phyloP scores from a whole-genome alignment of 2,797 vertebrate species.

The Gymnopithys bicolor region DNA sequence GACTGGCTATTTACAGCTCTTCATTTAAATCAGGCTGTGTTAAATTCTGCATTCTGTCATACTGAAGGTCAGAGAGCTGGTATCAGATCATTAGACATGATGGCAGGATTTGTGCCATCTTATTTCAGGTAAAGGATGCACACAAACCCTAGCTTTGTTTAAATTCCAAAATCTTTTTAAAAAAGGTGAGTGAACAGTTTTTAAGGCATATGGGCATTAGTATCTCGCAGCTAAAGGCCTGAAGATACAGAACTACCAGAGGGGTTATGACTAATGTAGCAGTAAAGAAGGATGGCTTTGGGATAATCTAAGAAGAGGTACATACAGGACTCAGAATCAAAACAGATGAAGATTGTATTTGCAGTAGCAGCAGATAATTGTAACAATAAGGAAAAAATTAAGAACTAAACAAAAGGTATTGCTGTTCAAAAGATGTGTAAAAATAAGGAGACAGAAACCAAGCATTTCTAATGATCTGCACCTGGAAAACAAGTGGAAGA shows the following conservation, averaged over 20 bases:
- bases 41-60: not conserved
- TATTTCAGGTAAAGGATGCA: not conserved
- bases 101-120: not conserved
- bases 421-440: not conserved
- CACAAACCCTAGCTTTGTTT: not conserved
- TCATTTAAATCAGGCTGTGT: not conserved
- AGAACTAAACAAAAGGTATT: fast-evolving
- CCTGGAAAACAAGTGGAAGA: constrained; percentile 41
- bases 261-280: not conserved
- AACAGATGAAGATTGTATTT: not conserved
- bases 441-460: constrained; percentile 10
- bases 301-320: not conserved
- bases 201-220: not conserved
- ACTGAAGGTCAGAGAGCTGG: not conserved
- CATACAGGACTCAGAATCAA: not conserved
- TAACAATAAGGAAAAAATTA: not conserved
- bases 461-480: constrained; percentile 21
- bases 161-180: not conserved
- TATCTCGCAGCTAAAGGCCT: not conserved
- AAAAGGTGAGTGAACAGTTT: not conserved
- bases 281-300: not conserved
- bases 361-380: not conserved
- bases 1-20: not conserved
- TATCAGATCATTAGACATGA: not conserved
- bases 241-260: not conserved